Conservation (phyloP, 2,797 vertebrate species). For the Syngnathus acus region DNA sequence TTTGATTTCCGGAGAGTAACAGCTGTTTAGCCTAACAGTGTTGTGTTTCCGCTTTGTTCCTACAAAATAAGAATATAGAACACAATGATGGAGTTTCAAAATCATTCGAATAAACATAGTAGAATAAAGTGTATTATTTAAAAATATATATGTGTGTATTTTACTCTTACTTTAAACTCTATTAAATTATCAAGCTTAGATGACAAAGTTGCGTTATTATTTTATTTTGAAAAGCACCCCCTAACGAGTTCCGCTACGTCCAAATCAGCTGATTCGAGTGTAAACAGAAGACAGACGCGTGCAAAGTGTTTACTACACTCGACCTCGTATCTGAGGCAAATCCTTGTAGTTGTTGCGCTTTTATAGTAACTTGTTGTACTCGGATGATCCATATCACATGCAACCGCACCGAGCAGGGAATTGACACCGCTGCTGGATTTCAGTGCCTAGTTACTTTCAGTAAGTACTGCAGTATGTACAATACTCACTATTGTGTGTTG, state of each 20-base stretch:
- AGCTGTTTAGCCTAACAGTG: background rate
- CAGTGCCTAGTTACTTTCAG: background rate
- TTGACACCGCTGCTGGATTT: background rate
- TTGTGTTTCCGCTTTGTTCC: background rate
- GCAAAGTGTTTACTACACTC: background rate
- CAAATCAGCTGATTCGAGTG: conserved; percentile 54
- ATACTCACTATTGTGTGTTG: background rate
- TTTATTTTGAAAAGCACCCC: conserved; percentile 43
- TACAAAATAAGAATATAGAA: background rate
- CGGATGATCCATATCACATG: background rate
- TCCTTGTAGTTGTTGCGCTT: background rate
- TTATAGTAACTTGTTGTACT: background rate
- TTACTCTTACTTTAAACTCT: background rate
- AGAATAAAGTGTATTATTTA: accelerated
- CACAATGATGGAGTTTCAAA: too few relatives aligned
- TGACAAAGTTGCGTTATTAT: background rate
- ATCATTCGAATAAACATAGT: too few relatives aligned
- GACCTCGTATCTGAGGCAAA: background rate
- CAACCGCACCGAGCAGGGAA: background rate
- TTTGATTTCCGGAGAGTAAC: background rate
- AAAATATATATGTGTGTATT: too few relatives aligned
- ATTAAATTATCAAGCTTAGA: too few relatives aligned
- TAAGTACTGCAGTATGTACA: background rate
- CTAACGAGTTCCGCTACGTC: conserved; percentile 21
- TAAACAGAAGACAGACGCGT: conserved; percentile 41